Evolutionary conservation across 2,888 invertebrate genomes (phyloP), one percentile per base, ranked within the genome.

Genomic region (Chymomyza amoena): DNA sequence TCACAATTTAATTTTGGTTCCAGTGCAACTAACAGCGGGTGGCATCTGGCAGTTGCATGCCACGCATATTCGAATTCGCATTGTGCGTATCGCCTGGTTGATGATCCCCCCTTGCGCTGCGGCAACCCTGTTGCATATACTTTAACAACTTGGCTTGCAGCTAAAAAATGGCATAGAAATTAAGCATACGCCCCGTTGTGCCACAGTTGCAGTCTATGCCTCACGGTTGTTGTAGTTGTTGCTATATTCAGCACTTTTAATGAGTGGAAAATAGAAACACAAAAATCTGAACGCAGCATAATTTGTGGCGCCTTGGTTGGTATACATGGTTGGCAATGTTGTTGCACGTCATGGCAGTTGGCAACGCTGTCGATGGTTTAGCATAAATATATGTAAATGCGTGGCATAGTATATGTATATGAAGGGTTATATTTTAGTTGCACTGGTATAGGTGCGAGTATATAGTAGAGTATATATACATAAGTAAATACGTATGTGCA

Each of bases 101-200:
- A 6, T 7, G 32, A 28, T 6, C 16, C n/a, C 54, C 54, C 16
- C 10, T 13, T 52, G 15, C 52, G 13, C 54, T n/a, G 39, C 39
- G 6, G 39, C 39, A 36, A 13, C 56, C 15, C 54, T 20, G 28
- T 52, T 32, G 32, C 50, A 59, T n/a, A 54, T n/a, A 61, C 63
- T 6, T 32, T 32, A 61, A 16, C 56, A 56, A 20, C 50, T 6
- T 20, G 20, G 61, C 66, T 20, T 6, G 50, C 50, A 57, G 74
- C 64, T 61, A 66, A 61, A 69, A 56, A 56, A 75, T 60, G 64
- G 59, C 72, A 78, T 72, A 64, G 68, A 86, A 78, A 88, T 81
- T 84, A 88, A 73, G 83, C 79, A 84, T 81, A 88, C 88, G 88
- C 88, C 72, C 77, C 72, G 68, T 81, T 51, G 52, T 50, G 64